Base-by-base conservation (phyloP, 53 echinoderm and acorn worm species). In the Crossaster papposus region DNA sequence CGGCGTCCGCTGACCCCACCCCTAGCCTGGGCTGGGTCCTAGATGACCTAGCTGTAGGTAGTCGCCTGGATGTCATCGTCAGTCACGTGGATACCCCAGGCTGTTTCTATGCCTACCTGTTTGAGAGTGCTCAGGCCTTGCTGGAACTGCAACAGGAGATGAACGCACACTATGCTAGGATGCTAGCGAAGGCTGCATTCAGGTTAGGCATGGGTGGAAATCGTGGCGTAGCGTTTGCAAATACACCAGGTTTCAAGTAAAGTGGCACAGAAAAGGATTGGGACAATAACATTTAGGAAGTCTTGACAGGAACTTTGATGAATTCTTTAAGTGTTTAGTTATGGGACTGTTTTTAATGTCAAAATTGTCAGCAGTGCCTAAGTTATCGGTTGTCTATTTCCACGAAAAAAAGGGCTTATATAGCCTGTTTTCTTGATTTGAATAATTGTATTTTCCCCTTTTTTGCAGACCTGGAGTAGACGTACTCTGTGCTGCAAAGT, bases 401-500 rank as follows among this genome's bases (percentile, higher is more conserved):
- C 22, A 58, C 7, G 53, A 17, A 58, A 58, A 2, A 58, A 58
- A 17, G 9, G 44, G 44, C 44, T 44, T 28, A 24, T 24, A 6
- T 5, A 68, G 28, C 28, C 10, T 26, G 24, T 23, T 11, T 10
- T 68, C n/a, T 74, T 18, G 33, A 71, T 2, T 36, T 74, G 75
- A 71, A 71, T 72, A 31, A 73, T 18, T 1, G 14, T 74, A 12
- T 65, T 7, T 77, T 54, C 20, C 77, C 14, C 18, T 68, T 52
- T 70, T 32, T 89, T 65, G 24, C 81, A 90, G 90, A 13, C 93
- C 93, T 24, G 52, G 70, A 15, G 12, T 28, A 33, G 93, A 81
- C n/a, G 64, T 90, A 26, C 31, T 88, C 28, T 81, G 86, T 64
- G 87, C 90, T 52, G 90, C 90, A 4, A 80, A 73, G 31, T 93